Conservation (phyloP, 1,140 invertebrate species). For the Trachymyrmex cornetzi region DNA sequence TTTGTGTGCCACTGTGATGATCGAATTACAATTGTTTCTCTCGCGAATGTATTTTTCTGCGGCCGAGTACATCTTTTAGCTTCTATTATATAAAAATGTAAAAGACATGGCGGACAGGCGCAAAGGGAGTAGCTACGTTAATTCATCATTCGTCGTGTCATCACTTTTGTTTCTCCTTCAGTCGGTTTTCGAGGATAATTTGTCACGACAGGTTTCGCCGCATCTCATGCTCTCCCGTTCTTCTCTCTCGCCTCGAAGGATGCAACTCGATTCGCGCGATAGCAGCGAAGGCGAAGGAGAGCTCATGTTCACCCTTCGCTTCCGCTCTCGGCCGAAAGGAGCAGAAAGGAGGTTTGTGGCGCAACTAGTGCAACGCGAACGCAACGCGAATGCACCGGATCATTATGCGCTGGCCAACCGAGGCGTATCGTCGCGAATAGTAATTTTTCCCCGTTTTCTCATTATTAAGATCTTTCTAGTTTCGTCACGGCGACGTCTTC, state of each 20-base stretch:
- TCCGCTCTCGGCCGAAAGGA: slow-evolving; percentile 35
- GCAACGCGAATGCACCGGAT: slow-evolving; percentile 31
- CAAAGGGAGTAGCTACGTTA: slow-evolving; percentile 38
- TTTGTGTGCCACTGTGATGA: not conserved
- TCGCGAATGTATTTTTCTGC: not conserved
- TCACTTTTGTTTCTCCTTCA: slow-evolving; percentile 63
- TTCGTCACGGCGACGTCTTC: slow-evolving; percentile 23
- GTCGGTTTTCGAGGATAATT: slow-evolving; percentile 65
- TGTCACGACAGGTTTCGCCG: slow-evolving; percentile 57
- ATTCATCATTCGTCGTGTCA: slow-evolving; percentile 67
- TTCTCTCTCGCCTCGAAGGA: slow-evolving; percentile 1
- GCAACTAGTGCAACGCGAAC: slow-evolving; percentile 43
- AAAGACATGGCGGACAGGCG: not conserved
- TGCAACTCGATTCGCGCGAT: slow-evolving; percentile 22
- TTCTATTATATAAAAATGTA: not conserved
- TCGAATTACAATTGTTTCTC: not conserved
- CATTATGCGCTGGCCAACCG: slow-evolving; percentile 62
- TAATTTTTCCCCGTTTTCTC: slow-evolving; percentile 65
- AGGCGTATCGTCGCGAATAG: slow-evolving; percentile 69
- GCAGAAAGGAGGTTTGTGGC: slow-evolving; percentile 49
- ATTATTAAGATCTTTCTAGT: slow-evolving; percentile 46
- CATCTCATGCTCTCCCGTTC: not conserved
- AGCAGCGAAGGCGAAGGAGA: slow-evolving; percentile 30
- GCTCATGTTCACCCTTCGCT: slow-evolving; percentile 41
- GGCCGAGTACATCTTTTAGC: not conserved